Evolutionary conservation across 2,113 vertebrate species (phyloP).

Genomic region (Silurus asotus): DNA sequence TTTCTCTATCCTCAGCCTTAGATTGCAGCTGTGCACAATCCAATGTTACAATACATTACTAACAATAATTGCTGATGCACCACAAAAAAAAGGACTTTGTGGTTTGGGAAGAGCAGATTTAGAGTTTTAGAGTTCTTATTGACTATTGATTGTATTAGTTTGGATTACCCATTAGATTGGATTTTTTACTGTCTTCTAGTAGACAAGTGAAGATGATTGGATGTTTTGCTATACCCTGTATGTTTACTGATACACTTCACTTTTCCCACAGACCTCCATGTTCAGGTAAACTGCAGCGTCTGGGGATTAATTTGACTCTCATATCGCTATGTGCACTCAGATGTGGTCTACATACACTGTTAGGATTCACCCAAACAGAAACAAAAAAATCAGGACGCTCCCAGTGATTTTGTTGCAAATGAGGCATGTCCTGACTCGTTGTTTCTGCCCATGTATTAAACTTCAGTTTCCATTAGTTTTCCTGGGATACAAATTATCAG

Average conservation of each 20-base stretch:
- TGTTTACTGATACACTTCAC: neutral
- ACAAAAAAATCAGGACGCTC: neutral
- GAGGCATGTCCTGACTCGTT: conserved; percentile 20
- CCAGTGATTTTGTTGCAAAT: neutral
- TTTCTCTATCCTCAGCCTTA: too few relatives aligned
- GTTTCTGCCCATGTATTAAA: neutral
- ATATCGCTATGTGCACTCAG: neutral
- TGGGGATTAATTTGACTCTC: neutral
- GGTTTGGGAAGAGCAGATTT: neutral
- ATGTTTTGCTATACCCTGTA: neutral
- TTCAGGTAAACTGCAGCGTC: neutral
- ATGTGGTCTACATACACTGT: too few relatives aligned
- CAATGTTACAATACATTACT: too few relatives aligned
- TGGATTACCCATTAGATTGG: neutral
- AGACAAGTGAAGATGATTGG: neutral
- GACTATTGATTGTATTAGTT: neutral
- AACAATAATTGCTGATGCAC: too few relatives aligned
- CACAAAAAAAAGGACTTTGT: neutral
- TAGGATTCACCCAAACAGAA: neutral
- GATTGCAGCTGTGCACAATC: too few relatives aligned
- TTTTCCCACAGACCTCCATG: neutral
- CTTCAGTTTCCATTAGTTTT: neutral
- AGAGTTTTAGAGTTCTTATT: neutral
- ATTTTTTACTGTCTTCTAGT: neutral
- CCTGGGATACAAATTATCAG: neutral